Conservation (phyloP, 2,888 invertebrate species). For the Ormyrus nitidulus region DNA sequence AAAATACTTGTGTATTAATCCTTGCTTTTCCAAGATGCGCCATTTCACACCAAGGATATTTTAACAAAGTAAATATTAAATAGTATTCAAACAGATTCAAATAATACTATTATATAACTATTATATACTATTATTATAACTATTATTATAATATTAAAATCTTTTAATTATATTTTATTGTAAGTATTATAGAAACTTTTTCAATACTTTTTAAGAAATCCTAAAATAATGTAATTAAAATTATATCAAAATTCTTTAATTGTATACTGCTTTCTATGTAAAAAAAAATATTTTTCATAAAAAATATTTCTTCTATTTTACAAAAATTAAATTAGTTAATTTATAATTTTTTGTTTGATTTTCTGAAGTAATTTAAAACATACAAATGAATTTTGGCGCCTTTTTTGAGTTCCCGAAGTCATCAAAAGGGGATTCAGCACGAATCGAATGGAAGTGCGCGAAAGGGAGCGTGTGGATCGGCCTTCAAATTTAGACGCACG, state of each 20-base stretch:
- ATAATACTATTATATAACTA: no score
- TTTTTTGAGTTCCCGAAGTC: background rate
- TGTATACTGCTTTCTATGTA: background rate
- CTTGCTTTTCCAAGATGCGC: background rate
- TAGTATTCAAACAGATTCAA: no score
- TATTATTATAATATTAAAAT: no score
- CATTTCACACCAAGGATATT: background rate
- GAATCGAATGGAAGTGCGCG: background rate
- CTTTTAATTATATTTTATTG: no score
- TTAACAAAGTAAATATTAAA: no score
- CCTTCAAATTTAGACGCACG: constrained; percentile 57
- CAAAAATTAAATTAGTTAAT: background rate
- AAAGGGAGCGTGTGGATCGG: constrained; percentile 56
- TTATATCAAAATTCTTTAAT: background rate
- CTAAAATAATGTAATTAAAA: background rate
- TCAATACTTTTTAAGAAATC: background rate
- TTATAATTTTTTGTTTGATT: background rate
- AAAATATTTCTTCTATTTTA: background rate
- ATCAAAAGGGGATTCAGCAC: background rate
- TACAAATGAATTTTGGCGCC: background rate
- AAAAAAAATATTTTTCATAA: background rate
- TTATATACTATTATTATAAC: no score
- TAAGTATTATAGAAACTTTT: no score
- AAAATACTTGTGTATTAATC: background rate
- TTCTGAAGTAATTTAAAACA: background rate